A percentile compares a stretch with the other conserved stretches of the same genome.
phyloP scores from a whole-genome alignment of 2,888 invertebrate genomes.

The Drosophila bunnanda region DNA sequence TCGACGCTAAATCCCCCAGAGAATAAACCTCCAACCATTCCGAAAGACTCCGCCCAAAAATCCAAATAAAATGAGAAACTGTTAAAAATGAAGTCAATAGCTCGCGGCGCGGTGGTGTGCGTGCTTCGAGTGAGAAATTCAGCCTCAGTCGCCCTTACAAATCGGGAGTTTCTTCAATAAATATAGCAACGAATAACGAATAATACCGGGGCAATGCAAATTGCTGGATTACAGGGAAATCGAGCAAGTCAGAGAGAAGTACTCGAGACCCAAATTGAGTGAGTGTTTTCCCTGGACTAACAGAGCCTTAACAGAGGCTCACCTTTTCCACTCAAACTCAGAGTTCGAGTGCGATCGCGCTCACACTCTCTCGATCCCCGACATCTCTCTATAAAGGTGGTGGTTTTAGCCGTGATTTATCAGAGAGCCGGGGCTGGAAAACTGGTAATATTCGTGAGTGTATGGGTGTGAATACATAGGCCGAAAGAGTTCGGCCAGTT shows the following conservation, averaged over 20 bases:
- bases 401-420: slow-evolving; percentile 61
- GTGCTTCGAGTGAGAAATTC: slow-evolving; percentile 31
- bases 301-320: slow-evolving; percentile 58
- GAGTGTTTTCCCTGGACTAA: slow-evolving; percentile 29
- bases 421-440: slow-evolving; percentile 58
- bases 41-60: slow-evolving; percentile 67
- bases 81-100: slow-evolving; percentile 77
- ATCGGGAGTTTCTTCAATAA: slow-evolving; percentile 54
- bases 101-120: slow-evolving; percentile 21
- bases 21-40: slow-evolving; percentile 51
- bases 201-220: slow-evolving; percentile 79
- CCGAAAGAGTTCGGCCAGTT: slow-evolving; percentile 64
- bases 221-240: slow-evolving; percentile 38
- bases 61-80: slow-evolving; percentile 68
- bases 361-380: slow-evolving; percentile 41
- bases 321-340: slow-evolving; percentile 13
- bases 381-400: slow-evolving; percentile 40
- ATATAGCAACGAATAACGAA: slow-evolving; percentile 73
- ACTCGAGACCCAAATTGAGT: slow-evolving; percentile 5
- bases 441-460: slow-evolving; percentile 44
- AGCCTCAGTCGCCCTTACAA: slow-evolving; percentile 58
- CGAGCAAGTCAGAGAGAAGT: slow-evolving; percentile 10
- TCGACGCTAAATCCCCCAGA: slow-evolving; percentile 3
- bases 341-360: slow-evolving; percentile 31
- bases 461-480: slow-evolving; percentile 45